Evolutionary conservation across 2,113 vertebrate genomes (phyloP).

Genomic region (Herpetotheres cachinnans): DNA sequence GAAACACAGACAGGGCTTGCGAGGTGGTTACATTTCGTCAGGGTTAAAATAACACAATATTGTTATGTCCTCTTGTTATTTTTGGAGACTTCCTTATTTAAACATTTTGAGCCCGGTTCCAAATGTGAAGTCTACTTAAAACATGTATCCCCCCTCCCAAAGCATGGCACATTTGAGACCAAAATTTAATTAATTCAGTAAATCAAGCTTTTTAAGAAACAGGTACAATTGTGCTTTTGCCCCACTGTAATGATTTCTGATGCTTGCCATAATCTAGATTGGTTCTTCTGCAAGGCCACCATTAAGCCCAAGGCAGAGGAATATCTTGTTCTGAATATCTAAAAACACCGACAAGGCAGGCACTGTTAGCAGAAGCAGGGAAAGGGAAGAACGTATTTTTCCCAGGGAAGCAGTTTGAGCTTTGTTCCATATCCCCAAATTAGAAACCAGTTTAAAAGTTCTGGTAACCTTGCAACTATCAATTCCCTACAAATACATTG

Average conservation of each 20-base stretch:
- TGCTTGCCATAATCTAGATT: not conserved
- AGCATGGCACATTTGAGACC: not conserved
- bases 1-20: not conserved
- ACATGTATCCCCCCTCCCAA: not conserved
- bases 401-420: not conserved
- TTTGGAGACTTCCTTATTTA: not conserved
- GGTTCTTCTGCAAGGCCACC: not conserved
- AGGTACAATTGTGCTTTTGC: not conserved
- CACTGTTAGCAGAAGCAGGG: not conserved
- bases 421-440: not conserved
- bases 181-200: not conserved
- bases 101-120: not conserved
- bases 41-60: not conserved
- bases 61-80: not conserved
- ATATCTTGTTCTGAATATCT: not conserved
- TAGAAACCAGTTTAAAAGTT: not conserved
- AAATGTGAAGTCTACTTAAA: not conserved
- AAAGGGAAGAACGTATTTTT: not conserved
- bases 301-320: not conserved
- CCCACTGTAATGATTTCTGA: not conserved
- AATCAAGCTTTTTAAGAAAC: not conserved
- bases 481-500: not conserved
- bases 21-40: not conserved
- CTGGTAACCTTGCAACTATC: not conserved
- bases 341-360: not conserved